A percentile compares a stretch with the other conserved stretches of the same genome.
Conservation (phyloP, 2,888 invertebrate species). For the Drosophila meridiana region DNA sequence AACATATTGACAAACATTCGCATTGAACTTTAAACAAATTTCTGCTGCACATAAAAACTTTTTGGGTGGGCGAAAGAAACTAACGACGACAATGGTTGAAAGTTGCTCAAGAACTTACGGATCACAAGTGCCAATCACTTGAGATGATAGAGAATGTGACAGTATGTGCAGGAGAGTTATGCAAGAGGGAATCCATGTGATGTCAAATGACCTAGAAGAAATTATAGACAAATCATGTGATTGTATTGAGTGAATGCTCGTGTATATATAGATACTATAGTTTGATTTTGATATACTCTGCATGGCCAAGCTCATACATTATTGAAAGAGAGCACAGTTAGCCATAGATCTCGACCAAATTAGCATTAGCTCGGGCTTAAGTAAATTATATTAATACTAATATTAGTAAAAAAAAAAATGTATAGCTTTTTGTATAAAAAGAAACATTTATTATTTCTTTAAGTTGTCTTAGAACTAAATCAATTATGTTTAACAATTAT, state of each 20-base stretch:
- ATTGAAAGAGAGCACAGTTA: too few species aligned
- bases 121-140: conserved; percentile 48
- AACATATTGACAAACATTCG: conserved; percentile 80
- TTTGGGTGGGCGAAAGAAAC: neutral
- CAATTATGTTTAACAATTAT: too few species aligned
- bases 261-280: neutral
- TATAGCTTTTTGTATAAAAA: too few species aligned
- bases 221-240: neutral
- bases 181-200: neutral
- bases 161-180: neutral
- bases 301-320: too few species aligned
- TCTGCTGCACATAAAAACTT: conserved; percentile 16
- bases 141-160: neutral
- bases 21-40: conserved; percentile 74
- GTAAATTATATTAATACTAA: too few species aligned
- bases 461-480: too few species aligned
- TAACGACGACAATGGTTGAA: conserved; percentile 40
- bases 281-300: neutral
- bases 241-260: too few species aligned
- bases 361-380: too few species aligned
- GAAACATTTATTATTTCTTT: too few species aligned
- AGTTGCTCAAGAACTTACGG: conserved; percentile 27
- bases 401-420: too few species aligned
- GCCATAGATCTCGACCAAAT: too few species aligned
- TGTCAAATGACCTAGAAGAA: conserved; percentile 3